These are phyloP conservation scores for Clavelina lepadiformis DNA, from an alignment of 23 tunicate species.

Conservation along the genomic window DNA sequence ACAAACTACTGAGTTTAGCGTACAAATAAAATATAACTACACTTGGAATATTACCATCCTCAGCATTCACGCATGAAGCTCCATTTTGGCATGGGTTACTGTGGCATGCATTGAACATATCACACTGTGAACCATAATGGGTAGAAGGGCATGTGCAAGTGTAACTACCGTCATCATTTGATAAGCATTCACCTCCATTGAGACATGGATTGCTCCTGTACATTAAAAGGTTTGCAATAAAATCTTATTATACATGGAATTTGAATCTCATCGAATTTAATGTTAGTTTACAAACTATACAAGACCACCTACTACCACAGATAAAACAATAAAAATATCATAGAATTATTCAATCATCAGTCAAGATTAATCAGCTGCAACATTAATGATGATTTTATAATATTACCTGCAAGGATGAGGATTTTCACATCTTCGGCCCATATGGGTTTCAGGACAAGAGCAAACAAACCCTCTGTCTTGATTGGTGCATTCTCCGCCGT, in stretches of 20 bases:
- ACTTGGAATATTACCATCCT: constrained; percentile 25
- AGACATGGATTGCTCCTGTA: constrained; percentile 73
- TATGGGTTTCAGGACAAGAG: constrained; percentile 39
- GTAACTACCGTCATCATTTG: constrained; percentile 30
- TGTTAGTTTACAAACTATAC: no score
- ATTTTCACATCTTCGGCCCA: constrained; percentile 56
- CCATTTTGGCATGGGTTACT: constrained; percentile 65
- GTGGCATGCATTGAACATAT: constrained; percentile 39
- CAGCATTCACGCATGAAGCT: constrained; percentile 45
- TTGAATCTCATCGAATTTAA: no score
- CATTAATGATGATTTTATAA: no score
- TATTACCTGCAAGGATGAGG: constrained; percentile 78
- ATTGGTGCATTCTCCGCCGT: constrained; percentile 54
- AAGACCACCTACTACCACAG: no score
- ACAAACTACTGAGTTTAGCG: no score
- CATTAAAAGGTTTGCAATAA: no score
- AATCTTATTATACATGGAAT: no score
- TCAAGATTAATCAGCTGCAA: no score
- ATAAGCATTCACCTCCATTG: constrained; percentile 53
- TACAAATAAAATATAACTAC: neutral
- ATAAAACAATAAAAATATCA: no score
- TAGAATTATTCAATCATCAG: no score
- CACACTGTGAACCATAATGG: constrained; percentile 48
- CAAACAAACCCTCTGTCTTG: constrained; percentile 52
- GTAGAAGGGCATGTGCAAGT: constrained; percentile 60